Percentiles rank a stretch among this genome's conserved stretches.
These are phyloP conservation scores for Mesorhabditis spiculigera DNA, from an alignment of 2,888 invertebrate genomes.

Conservation along the genomic window DNA sequence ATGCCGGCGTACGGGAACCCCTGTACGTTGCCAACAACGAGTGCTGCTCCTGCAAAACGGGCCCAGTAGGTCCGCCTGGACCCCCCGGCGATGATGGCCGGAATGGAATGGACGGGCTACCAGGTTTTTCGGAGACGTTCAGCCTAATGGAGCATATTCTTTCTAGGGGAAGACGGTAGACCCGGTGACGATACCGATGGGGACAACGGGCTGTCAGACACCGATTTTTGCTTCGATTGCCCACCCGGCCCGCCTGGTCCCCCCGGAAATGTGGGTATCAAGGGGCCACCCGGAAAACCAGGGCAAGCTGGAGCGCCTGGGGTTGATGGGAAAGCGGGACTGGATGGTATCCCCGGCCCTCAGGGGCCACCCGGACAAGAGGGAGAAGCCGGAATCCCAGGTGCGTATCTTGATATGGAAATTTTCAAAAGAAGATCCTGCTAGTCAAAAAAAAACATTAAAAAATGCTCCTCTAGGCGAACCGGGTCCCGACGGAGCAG, in stretches of 20 bases:
- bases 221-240: not conserved
- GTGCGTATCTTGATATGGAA: no score
- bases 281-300: constrained; percentile 28
- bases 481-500: not conserved
- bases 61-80: constrained; percentile 66
- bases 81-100: constrained; percentile 33
- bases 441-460: no score
- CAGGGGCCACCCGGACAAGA: constrained; percentile 3
- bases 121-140: not conserved
- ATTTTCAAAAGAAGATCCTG: no score
- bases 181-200: constrained; percentile 32
- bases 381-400: not conserved
- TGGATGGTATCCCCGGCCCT: not conserved
- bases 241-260: constrained; percentile 42
- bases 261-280: constrained; percentile 38
- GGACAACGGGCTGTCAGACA: constrained; percentile 26
- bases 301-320: not conserved
- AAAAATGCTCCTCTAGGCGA: not conserved
- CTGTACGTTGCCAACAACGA: not conserved
- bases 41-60: constrained; percentile 4
- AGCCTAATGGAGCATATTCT: no score
- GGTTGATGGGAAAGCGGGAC: not conserved
- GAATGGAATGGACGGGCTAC: constrained; percentile 37
- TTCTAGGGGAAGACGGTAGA: constrained; percentile 30
- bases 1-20: not conserved